Base-by-base conservation (phyloP, 2,797 vertebrate genomes). In the Catharus ustulatus region DNA sequence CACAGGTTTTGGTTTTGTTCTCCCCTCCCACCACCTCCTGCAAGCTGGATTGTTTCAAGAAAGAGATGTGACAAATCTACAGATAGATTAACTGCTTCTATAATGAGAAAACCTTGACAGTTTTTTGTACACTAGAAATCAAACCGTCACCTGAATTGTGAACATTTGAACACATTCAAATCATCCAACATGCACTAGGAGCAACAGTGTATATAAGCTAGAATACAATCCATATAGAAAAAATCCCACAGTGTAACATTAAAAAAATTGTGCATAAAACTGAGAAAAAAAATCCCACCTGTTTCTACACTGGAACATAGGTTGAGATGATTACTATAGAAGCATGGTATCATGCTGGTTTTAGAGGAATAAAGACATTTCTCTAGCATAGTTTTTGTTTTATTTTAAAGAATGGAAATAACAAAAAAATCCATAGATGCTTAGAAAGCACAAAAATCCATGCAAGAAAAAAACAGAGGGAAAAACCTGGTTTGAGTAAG, bases 21-120 rank as follows among this genome's bases (percentile, higher is more conserved):
- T 73, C 24, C 51, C 45, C 11, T 68, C 45, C 52, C 21, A 45
- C 8, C 66, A 75, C 7, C 32, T 57, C 52, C n/a, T 20, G 3
- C 23, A 82, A 49, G 15, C 42, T 34, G 27, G 16, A 73, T 26
- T 11, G 15, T 16, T 22, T 45, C 6, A 3, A 52, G 11, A 21
- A 13, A n/a, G 27, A 51, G 36, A 7, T 29, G 20, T 11, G 6
- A n/a, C 4, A 3, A 1, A 1, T 3, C 9, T 38, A 32, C 4
- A 11, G 7, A 23, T 0, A 7, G 14, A 6, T 23, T 29, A 73
- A 72, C 26, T 46, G 22, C 32, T 48, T 34, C 68, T 32, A 4
- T 14, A 55, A 77, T 0, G 3, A 81, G 57, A 85, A 85, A 75
- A 45, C 21, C 6, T 14, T 32, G 26, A 43, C 52, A 45, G n/a